Conservation (phyloP, 2,113 vertebrate species). For the Salvelinus fontinalis region DNA sequence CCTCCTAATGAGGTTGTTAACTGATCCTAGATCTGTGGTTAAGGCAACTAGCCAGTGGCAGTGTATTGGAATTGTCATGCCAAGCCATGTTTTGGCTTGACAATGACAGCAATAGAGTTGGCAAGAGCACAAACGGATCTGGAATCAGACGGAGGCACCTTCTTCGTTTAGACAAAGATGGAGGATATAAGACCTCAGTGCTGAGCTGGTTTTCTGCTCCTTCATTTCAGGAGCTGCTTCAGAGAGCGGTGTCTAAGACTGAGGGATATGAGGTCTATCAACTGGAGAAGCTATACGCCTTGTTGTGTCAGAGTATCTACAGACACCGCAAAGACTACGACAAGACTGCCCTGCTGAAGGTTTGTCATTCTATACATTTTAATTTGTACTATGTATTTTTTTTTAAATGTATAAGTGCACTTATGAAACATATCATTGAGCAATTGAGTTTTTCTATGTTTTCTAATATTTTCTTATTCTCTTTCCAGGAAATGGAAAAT, state of each 20-base stretch:
- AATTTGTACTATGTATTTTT: background rate
- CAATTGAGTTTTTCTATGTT: background rate
- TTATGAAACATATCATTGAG: too few relatives aligned
- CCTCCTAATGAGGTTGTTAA: too few relatives aligned
- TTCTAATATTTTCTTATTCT: background rate
- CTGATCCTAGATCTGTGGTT: too few relatives aligned
- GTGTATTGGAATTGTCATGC: too few relatives aligned
- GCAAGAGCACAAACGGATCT: too few relatives aligned
- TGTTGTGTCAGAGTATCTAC: conserved; percentile 91
- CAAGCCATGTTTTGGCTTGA: too few relatives aligned
- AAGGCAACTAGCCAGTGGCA: too few relatives aligned
- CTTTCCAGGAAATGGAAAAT: conserved; percentile 77
- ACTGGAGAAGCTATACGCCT: conserved; percentile 89
- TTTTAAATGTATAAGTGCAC: background rate
- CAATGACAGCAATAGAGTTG: too few relatives aligned
- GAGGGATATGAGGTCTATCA: conserved; percentile 77
- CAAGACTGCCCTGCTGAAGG: conserved; percentile 84
- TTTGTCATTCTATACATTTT: conserved; percentile 41
- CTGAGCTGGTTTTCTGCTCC: background rate
- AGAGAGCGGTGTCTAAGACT: conserved; percentile 71
- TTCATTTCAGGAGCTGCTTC: conserved; percentile 77
- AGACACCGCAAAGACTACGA: conserved; percentile 82
- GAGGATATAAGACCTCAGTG: too few relatives aligned
- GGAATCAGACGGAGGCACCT: too few relatives aligned
- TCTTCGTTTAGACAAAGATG: too few relatives aligned